Base-by-base conservation (phyloP, 2,797 vertebrate species). In the Periophthalmus magnuspinnatus region DNA sequence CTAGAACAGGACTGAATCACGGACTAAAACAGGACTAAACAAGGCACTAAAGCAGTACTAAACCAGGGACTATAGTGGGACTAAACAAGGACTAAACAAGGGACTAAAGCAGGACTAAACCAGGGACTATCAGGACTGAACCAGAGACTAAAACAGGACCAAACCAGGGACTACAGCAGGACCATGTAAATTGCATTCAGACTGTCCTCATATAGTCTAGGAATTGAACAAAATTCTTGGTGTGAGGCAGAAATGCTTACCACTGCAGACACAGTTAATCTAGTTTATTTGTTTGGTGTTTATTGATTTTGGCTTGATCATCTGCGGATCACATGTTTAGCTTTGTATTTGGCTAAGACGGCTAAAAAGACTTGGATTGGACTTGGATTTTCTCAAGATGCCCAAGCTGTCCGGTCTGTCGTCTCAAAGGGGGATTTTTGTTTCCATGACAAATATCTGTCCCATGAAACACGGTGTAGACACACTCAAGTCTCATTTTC, bases 401-500 rank as follows among this genome's bases (percentile, higher is more conserved):
- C 75, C 71, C 54, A 55, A 47, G 48, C 65, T 69, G 63, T 76
- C 60, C 69, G 68, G 71, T 72, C 66, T 71, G 64, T 83, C 68
- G 68, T 69, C 82, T 80, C 82, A 77, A 78, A 48, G 55, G 65
- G 36, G 61, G 76, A 71, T 74, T 80, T 85, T 86, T 82, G 85
- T 78, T 77, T 60, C 68, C 76, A 74, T 80, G 59, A 74, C 65
- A 58, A 33, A 52, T 66, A 70, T 81, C 65, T 77, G 79, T 83
- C 78, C 75, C 72, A 69, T 17, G 77, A 86, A 88, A 88, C 78
- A 64, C 45, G 66, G 65, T 48, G 24, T 57, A 52, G 71, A 82
- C 68, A 38, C 68, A 73, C 57, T 50, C 72, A 80, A 59, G 21
- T 47, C 9, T 21, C 22, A 65, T 73, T 61, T 74, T 72, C 13